A percentile compares a stretch with the other conserved stretches of the same genome.
Conservation (phyloP, 2,888 invertebrate species). For the Emesis castigata region DNA sequence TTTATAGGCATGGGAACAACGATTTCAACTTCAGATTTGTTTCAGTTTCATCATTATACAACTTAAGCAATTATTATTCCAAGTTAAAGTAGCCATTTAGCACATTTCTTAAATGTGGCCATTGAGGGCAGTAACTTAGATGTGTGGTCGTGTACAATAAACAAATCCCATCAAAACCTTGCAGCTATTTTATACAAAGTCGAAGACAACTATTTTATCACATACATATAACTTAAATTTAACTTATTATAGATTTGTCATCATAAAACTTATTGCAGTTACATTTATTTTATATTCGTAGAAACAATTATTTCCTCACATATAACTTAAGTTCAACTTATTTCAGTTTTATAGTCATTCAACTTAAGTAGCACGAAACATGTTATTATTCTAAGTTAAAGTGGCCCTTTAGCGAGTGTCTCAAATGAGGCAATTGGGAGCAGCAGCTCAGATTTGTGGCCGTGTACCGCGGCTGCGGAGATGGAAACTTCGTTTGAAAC, state of each 20-base stretch:
- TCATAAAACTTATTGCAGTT: not conserved
- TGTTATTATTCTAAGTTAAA: conserved; percentile 2
- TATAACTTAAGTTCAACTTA: not conserved
- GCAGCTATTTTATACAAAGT: too few relatives aligned
- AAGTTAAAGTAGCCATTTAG: too few relatives aligned
- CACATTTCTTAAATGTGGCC: too few relatives aligned
- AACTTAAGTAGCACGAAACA: not conserved
- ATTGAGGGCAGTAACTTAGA: too few relatives aligned
- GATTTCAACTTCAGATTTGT: too few relatives aligned
- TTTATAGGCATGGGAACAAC: too few relatives aligned
- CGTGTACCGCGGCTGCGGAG: not conserved
- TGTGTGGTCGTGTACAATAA: too few relatives aligned
- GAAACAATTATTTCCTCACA: not conserved
- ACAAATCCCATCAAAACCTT: too few relatives aligned
- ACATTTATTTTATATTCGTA: too few relatives aligned
- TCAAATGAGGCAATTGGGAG: conserved; percentile 18
- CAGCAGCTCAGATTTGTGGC: not conserved
- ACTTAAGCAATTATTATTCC: too few relatives aligned
- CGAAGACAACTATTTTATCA: not conserved
- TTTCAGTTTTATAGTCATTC: not conserved
- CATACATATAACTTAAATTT: not conserved
- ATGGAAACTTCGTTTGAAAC: conserved; percentile 8
- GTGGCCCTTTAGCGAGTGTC: conserved; percentile 15
- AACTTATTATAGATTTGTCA: not conserved
- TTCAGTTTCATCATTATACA: too few relatives aligned